Percentiles rank a stretch among this genome's conserved stretches.
Conservation (phyloP, 2,113 vertebrate genomes). For the Myotis brandtii region DNA sequence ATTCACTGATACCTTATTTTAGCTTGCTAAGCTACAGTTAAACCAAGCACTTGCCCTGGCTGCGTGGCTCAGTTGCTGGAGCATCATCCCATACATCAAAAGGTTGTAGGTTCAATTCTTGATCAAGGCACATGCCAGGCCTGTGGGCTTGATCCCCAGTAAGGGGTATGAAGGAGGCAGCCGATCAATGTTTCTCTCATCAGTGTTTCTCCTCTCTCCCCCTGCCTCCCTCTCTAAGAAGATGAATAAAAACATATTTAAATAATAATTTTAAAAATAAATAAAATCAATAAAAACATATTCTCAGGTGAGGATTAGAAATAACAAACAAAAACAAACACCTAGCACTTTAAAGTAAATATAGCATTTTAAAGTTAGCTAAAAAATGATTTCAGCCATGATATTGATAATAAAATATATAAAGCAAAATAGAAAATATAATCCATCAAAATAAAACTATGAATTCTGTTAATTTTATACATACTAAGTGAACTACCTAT, state of each 20-base stretch:
- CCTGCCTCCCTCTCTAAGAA: background rate
- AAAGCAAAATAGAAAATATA: conserved; percentile 28
- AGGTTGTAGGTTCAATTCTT: background rate
- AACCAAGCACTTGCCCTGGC: background rate
- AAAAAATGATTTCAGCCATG: conserved; percentile 18
- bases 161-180: background rate
- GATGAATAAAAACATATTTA: background rate
- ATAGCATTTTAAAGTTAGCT: background rate
- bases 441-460: conserved; percentile 49
- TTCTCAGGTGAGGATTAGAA: background rate
- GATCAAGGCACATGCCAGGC: background rate
- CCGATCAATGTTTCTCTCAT: background rate
- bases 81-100: background rate
- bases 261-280: too few species aligned
- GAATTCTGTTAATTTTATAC: conserved; percentile 53
- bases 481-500: conserved; percentile 70
- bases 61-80: background rate
- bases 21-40: background rate
- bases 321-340: background rate
- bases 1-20: background rate
- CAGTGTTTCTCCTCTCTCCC: background rate
- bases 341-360: background rate
- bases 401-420: background rate
- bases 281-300: background rate
- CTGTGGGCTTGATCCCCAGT: background rate